Evolutionary conservation across 2,797 vertebrate genomes (phyloP), one percentile per base, ranked within the genome.

Genomic region (Labroides dimidiatus): DNA sequence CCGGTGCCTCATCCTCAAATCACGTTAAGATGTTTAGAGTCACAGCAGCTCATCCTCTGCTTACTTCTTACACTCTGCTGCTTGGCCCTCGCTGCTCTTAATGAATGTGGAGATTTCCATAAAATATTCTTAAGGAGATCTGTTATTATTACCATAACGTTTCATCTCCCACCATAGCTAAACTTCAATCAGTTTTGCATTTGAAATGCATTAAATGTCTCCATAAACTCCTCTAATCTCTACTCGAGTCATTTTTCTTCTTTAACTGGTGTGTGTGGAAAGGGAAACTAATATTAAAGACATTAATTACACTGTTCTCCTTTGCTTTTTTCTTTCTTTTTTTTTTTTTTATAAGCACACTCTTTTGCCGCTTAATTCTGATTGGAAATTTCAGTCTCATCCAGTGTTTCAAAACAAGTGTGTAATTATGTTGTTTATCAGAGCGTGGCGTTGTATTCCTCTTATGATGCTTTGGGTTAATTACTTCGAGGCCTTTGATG

Each of bases 71-170:
- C 64, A 72, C 87, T 84, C 59, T 64, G 57, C 90, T 72, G 69
- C 87, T 79, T 69, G 75, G 87, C 87, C 88, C 88, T 82, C 52
- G 67, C 77, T 43, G 85, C 21, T 33, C 24, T 90, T 94, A 93
- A 92, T 93, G 94, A 94, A 93, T 94, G 91, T 64, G 37, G 62
- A 54, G 55, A 95, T 95, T 95, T 95, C 90, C 93, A 94, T 94
- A 93, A 96, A 95, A 94, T 95, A 95, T 95, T 95, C 93, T 90
- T 91, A 94, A 91, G 92, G 80, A 87, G 92, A 85, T 84, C 87
- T 83, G 85, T 93, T 93, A 93, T 91, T 92, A 89, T 91, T 91
- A 90, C 90, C 87, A 89, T 91, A 88, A 80, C 87, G 85, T 91
- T 92, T 92, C 89, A 92, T 93, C 91, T 92, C 81, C 79, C 65